Evolutionary conservation across 2,888 invertebrate species (phyloP).

Genomic region (Coremacera marginata): DNA sequence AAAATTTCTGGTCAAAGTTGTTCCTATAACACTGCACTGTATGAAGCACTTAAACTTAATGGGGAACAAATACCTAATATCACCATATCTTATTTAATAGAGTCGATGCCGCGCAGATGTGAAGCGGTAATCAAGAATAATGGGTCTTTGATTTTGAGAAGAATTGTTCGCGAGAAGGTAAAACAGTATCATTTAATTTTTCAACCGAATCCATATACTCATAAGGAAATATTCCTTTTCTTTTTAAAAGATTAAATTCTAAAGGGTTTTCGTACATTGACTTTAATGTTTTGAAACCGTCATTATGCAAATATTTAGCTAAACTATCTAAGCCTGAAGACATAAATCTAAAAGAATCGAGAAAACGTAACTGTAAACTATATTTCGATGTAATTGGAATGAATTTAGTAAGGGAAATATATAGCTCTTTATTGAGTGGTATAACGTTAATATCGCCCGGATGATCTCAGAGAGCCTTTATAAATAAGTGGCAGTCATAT

Average conservation of each 20-base stretch:
- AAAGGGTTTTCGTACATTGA: neutral
- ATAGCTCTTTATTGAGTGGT: constrained; percentile 34
- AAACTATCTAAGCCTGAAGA: constrained; percentile 35
- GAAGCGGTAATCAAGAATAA: too few relatives aligned
- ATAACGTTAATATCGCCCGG: constrained; percentile 33
- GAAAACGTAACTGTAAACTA: neutral
- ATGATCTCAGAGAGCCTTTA: constrained; percentile 24
- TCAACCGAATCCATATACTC: neutral
- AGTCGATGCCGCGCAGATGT: too few relatives aligned
- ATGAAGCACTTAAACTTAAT: too few relatives aligned
- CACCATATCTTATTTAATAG: too few relatives aligned
- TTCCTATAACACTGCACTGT: too few relatives aligned
- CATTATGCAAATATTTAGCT: constrained; percentile 13
- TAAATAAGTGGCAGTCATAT: constrained; percentile 36
- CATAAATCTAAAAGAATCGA: constrained; percentile 34
- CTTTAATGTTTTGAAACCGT: neutral
- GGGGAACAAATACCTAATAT: too few relatives aligned
- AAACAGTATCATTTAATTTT: neutral
- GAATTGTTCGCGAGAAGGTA: neutral
- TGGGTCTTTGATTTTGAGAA: neutral
- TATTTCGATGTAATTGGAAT: neutral
- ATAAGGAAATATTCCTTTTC: too few relatives aligned
- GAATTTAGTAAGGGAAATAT: neutral
- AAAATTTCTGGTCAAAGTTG: too few relatives aligned
- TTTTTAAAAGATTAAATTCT: too few relatives aligned